Evolutionary conservation across 2,797 vertebrate genomes (phyloP).

Genomic region (Ctenopoma kingsleyae): DNA sequence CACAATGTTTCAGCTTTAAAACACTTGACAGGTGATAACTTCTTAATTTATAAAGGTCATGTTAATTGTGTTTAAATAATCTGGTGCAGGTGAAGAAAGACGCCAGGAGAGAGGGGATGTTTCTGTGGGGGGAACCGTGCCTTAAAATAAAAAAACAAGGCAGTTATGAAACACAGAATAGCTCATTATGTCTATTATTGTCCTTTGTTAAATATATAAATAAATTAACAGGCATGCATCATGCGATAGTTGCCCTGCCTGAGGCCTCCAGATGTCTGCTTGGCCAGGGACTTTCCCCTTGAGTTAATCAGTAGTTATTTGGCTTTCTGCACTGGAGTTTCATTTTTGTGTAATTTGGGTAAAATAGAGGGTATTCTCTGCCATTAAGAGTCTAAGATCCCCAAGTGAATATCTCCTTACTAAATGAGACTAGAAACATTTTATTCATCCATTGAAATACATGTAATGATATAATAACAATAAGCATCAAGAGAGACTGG

Average conservation of each 20-base stretch:
- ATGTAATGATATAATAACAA: too few species aligned
- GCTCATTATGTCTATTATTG: constrained; percentile 9
- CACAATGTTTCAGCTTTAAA: not conserved
- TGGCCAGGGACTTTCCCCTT: constrained; percentile 24
- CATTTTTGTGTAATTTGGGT: constrained; percentile 22
- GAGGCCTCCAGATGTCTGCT: constrained; percentile 38
- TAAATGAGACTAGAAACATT: not conserved
- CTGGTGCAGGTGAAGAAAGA: constrained; percentile 1
- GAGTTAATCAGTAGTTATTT: constrained; percentile 27
- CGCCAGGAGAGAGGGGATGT: not conserved
- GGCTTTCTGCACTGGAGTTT: constrained; percentile 16
- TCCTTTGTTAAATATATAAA: constrained; percentile 26
- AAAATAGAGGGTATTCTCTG: not conserved
- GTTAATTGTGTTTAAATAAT: not conserved
- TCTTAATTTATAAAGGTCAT: not conserved
- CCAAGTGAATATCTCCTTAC: not conserved
- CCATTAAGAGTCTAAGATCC: not conserved
- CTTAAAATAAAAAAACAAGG: constrained; percentile 19
- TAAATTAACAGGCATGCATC: constrained; percentile 10
- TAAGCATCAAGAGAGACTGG: too few species aligned
- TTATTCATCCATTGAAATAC: not conserved
- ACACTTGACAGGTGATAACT: not conserved
- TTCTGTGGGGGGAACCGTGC: not conserved
- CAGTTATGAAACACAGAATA: constrained; percentile 14
- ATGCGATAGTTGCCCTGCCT: not conserved